These are phyloP conservation scores for Prochilodus magdalenae DNA, from an alignment of 2,113 vertebrate species.

Conservation along the genomic window DNA sequence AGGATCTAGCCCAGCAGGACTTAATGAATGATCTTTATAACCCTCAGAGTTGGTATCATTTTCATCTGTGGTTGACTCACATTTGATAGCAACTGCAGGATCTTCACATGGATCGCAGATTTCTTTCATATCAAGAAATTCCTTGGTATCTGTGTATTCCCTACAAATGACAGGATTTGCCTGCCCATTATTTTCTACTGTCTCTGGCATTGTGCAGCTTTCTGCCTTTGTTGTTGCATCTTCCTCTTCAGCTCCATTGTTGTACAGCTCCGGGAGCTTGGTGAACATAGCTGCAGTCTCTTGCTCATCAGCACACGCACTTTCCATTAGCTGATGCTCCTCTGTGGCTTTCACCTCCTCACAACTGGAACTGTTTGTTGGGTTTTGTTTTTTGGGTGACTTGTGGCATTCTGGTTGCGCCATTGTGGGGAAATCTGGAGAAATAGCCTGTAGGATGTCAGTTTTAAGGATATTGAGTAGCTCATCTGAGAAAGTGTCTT, in stretches of 20 bases:
- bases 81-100: slow-evolving; percentile 68
- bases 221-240: background rate
- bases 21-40: slow-evolving; percentile 58
- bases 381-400: slow-evolving; percentile 58
- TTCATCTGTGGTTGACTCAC: slow-evolving; percentile 67
- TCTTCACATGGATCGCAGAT: slow-evolving; percentile 62
- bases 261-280: slow-evolving; percentile 15
- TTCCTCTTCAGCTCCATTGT: slow-evolving; percentile 10
- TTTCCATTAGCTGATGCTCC: slow-evolving; percentile 37
- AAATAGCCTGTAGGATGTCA: slow-evolving; percentile 68
- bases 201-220: background rate
- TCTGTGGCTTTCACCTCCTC: slow-evolving; percentile 55
- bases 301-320: slow-evolving; percentile 37
- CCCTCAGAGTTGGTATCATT: slow-evolving; percentile 51
- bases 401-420: slow-evolving; percentile 50
- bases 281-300: slow-evolving; percentile 27
- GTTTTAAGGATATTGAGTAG: slow-evolving; percentile 76
- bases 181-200: slow-evolving; percentile 10
- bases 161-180: slow-evolving; percentile 22
- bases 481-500: slow-evolving; percentile 64
- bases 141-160: slow-evolving; percentile 50
- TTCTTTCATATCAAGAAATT: slow-evolving; percentile 53
- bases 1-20: slow-evolving; percentile 36
- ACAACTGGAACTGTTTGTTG: slow-evolving; percentile 38
- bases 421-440: slow-evolving; percentile 72